A percentile compares a stretch with the other conserved stretches of the same genome.
phyloP scores from a whole-genome alignment of 1,140 invertebrate species.

The Diuraphis noxia region DNA sequence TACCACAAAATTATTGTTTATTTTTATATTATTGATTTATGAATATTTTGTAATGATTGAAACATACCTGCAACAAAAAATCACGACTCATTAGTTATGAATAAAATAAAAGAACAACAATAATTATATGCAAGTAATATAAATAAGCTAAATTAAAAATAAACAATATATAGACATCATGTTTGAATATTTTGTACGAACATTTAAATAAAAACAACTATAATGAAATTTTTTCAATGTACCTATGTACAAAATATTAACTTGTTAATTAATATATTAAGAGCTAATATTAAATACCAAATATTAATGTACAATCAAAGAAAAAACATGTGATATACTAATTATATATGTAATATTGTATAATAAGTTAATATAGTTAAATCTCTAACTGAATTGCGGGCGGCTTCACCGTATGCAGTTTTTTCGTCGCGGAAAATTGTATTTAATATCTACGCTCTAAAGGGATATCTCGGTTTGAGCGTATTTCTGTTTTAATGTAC shows the following conservation, averaged over 20 bases:
- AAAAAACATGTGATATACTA: no score
- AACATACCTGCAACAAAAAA: slow-evolving; percentile 26
- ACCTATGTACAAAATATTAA: neutral
- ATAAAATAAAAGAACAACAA: neutral
- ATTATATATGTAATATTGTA: no score
- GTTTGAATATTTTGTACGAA: neutral
- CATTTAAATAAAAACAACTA: neutral
- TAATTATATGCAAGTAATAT: neutral
- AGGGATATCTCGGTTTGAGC: no score
- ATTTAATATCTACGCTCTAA: no score
- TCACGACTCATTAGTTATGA: neutral
- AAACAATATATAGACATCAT: neutral
- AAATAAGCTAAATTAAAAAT: neutral
- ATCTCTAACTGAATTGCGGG: no score
- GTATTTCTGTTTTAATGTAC: no score
- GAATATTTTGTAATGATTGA: neutral
- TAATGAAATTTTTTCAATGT: neutral
- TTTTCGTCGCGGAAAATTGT: no score
- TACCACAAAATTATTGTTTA: neutral
- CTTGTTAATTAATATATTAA: no score
- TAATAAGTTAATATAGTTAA: no score
- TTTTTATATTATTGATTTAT: neutral
- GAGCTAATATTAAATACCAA: no score
- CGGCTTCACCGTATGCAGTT: no score
- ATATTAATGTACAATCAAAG: no score